These are phyloP conservation scores for Microctonus hyperodae DNA, from an alignment of 2,888 invertebrate species.

Conservation along the genomic window DNA sequence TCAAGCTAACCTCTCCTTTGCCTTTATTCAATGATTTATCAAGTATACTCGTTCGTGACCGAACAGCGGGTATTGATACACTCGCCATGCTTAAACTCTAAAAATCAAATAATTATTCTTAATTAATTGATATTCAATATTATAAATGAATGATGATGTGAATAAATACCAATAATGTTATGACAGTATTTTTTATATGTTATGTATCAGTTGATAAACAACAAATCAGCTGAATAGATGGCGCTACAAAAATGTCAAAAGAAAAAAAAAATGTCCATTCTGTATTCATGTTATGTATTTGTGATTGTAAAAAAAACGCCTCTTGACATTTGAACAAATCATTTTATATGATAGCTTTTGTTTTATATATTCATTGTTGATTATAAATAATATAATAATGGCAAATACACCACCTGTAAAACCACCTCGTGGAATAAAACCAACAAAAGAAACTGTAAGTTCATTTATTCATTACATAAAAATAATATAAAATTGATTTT, in stretches of 20 bases:
- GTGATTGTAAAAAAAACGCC: constrained; percentile 1
- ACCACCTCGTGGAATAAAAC: constrained; percentile 86
- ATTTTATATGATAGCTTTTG: not conserved
- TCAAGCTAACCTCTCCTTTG: constrained; percentile 89
- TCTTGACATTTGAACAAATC: not conserved
- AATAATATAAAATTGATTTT: constrained; percentile 20
- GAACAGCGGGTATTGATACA: constrained; percentile 60
- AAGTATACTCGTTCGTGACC: constrained; percentile 80
- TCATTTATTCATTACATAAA: not conserved
- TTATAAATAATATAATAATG: constrained; percentile 61
- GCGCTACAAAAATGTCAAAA: not conserved
- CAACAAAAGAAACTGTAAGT: constrained; percentile 83
- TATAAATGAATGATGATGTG: not conserved
- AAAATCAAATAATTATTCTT: not conserved
- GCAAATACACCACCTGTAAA: constrained; percentile 79
- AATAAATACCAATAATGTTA: not conserved
- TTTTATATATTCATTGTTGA: constrained; percentile 7
- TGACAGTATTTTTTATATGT: not conserved
- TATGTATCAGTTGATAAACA: not conserved
- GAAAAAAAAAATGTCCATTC: not conserved
- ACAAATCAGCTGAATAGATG: constrained; percentile 14
- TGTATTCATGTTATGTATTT: not conserved
- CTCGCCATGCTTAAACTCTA: constrained; percentile 21
- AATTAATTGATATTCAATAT: not conserved
- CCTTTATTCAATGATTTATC: constrained; percentile 93